Conservation (phyloP, 1,140 invertebrate species). For the Venturia canescens region DNA sequence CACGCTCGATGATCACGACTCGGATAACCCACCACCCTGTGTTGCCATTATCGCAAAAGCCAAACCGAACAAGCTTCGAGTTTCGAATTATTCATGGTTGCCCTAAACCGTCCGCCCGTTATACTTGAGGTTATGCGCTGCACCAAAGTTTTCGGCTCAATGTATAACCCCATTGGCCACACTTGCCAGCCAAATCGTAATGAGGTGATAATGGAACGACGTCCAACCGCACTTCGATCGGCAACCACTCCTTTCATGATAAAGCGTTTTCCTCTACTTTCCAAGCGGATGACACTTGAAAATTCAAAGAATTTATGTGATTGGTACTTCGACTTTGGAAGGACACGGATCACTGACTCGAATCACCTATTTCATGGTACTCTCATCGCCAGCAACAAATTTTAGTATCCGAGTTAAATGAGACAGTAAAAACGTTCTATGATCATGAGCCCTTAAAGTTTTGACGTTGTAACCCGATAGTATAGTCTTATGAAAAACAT, state of each 20-base stretch:
- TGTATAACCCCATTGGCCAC: too few relatives aligned
- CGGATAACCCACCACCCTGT: conserved; percentile 42
- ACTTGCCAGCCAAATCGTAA: background rate
- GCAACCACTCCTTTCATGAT: background rate
- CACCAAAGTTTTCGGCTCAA: background rate
- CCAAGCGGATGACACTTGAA: background rate
- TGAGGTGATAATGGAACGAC: background rate
- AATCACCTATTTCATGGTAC: too few relatives aligned
- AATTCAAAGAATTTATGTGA: background rate
- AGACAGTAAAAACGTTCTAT: too few relatives aligned
- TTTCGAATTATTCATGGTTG: conserved; percentile 40
- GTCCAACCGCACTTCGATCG: background rate
- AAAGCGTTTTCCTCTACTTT: background rate
- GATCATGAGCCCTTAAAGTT: too few relatives aligned
- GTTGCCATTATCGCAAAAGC: conserved; percentile 48
- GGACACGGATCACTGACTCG: too few relatives aligned
- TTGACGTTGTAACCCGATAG: too few relatives aligned
- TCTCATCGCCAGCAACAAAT: too few relatives aligned
- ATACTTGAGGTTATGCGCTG: background rate
- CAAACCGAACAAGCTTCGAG: conserved; percentile 35
- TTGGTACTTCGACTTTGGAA: too few relatives aligned
- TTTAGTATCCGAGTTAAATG: too few relatives aligned
- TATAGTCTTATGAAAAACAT: too few relatives aligned
- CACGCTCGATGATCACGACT: conserved; percentile 51
- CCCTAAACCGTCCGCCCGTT: too few relatives aligned